phyloP scores from a whole-genome alignment of 2,797 vertebrate species.

The Artibeus lituratus region DNA sequence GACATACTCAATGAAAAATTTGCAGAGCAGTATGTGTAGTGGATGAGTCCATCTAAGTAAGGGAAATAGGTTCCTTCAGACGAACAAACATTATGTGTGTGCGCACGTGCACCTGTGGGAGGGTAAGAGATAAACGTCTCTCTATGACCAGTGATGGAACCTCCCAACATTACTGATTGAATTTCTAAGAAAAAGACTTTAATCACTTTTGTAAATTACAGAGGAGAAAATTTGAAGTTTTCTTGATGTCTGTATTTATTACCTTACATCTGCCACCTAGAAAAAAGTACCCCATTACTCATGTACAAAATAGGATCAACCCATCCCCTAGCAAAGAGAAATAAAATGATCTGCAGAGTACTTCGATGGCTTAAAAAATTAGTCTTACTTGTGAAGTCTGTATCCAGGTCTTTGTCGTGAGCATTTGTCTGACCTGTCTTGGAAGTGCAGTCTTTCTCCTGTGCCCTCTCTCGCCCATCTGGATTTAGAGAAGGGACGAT shows the following conservation, averaged over 20 bases:
- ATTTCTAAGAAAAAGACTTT: slow-evolving; percentile 6
- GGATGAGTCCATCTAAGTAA: background rate
- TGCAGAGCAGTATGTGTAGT: background rate
- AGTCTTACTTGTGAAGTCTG: slow-evolving; percentile 92
- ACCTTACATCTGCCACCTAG: background rate
- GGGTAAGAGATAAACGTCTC: background rate
- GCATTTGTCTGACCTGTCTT: slow-evolving; percentile 87
- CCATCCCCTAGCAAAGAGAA: slow-evolving; percentile 5
- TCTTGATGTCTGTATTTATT: slow-evolving; percentile 18
- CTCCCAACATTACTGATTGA: background rate
- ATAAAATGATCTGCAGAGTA: slow-evolving; percentile 7
- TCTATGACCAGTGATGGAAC: background rate
- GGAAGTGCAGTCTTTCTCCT: slow-evolving; percentile 91
- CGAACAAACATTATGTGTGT: background rate
- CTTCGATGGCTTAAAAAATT: background rate
- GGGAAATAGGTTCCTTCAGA: slow-evolving; percentile 9
- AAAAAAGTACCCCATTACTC: background rate
- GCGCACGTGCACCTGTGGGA: no score
- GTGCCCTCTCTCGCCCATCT: slow-evolving; percentile 91
- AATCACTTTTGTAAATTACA: slow-evolving; percentile 43
- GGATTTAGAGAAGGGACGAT: slow-evolving; percentile 97
- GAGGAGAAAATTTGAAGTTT: slow-evolving; percentile 6
- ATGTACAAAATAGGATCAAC: slow-evolving; percentile 4
- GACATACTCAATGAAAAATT: background rate
- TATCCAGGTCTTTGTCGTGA: slow-evolving; percentile 92